These are phyloP conservation scores for Callopanchax toddi DNA, from an alignment of 2,113 vertebrate species.

Conservation along the genomic window DNA sequence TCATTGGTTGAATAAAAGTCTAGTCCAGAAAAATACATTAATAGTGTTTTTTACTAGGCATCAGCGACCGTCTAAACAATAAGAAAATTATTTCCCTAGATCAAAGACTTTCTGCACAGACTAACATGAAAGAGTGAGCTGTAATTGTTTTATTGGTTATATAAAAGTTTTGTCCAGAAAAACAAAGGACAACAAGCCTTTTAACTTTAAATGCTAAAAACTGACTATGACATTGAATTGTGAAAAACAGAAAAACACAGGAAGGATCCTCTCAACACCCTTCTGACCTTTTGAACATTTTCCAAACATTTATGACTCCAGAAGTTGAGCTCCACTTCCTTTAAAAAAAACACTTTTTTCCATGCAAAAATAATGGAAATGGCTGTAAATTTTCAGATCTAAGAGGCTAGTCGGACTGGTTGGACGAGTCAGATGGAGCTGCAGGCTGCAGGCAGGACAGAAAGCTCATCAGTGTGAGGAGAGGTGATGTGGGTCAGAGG, in stretches of 20 bases:
- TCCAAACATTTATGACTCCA: constrained; percentile 11
- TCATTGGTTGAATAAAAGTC: background rate
- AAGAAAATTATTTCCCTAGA: too few relatives aligned
- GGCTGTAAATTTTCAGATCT: constrained; percentile 36
- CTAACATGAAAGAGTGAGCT: background rate
- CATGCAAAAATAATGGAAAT: constrained; percentile 19
- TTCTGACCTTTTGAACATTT: constrained; percentile 15
- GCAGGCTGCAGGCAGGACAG: constrained; percentile 11
- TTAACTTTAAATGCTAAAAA: background rate
- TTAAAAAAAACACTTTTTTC: constrained; percentile 5
- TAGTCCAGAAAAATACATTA: background rate
- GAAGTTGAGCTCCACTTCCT: constrained; percentile 22
- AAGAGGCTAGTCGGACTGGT: constrained; percentile 21
- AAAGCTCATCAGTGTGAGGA: constrained; percentile 27
- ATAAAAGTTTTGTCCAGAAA: background rate
- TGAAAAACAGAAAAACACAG: background rate
- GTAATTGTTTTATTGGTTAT: background rate
- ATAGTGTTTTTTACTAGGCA: background rate
- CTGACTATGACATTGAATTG: too few relatives aligned
- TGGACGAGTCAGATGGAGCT: constrained; percentile 20
- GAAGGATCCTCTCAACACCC: constrained; percentile 5
- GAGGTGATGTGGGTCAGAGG: constrained; percentile 40
- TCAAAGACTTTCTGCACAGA: too few relatives aligned
- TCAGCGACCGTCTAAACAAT: background rate
- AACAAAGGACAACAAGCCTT: too few relatives aligned